Conservation (phyloP, 2,113 vertebrate genomes). For the Eurystomus gularis region DNA sequence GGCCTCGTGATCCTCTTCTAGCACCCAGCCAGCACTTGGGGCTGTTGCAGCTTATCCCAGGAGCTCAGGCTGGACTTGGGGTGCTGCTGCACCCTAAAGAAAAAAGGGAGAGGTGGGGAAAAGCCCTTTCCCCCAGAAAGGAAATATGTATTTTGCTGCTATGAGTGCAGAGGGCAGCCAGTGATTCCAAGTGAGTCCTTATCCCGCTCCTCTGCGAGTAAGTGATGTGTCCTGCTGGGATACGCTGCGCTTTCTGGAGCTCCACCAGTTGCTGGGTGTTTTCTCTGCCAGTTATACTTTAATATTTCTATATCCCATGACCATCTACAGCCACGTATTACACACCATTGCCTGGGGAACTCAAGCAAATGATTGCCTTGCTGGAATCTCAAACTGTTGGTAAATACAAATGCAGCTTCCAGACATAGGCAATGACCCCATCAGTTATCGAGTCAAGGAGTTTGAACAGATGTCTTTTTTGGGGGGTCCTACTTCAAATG, state of each 20-base stretch:
- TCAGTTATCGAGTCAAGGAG: background rate
- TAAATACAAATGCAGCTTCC: conserved; percentile 41
- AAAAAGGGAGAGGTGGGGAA: background rate
- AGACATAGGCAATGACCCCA: conserved; percentile 7
- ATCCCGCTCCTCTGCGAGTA: background rate
- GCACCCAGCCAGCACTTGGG: background rate
- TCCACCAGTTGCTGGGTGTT: background rate
- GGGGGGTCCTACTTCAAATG: background rate
- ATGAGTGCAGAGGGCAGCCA: background rate
- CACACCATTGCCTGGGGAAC: conserved; percentile 31
- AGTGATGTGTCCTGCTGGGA: background rate
- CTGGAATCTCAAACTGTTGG: background rate
- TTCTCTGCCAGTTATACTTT: background rate
- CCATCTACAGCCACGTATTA: background rate
- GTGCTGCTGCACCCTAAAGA: background rate
- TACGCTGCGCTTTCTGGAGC: background rate
- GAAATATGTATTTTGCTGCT: background rate
- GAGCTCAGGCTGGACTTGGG: background rate
- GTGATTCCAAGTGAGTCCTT: background rate
- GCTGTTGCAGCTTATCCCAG: background rate
- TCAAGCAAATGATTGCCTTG: conserved; percentile 56
- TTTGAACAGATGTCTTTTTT: conserved; percentile 6
- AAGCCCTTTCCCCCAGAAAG: background rate
- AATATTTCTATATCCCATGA: background rate
- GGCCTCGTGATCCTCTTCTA: background rate